Evolutionary conservation across 23 tunicate species (phyloP), one percentile per base, ranked within the genome.

Genomic region (Diplosoma virens): DNA sequence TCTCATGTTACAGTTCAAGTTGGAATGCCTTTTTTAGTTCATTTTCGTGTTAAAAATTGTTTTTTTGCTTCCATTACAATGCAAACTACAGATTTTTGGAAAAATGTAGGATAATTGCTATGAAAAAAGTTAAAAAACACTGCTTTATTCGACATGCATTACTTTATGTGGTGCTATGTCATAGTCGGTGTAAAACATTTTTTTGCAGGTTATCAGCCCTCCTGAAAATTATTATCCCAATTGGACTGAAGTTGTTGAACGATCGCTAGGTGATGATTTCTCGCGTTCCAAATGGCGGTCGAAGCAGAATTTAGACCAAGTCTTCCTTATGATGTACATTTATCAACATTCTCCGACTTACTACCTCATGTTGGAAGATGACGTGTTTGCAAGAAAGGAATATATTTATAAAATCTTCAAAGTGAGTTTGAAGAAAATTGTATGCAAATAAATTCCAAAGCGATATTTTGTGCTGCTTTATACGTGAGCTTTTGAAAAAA

Each of bases 301-400:
- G 1, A 84, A 84, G 58, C 89, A 84, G 37, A 84, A 84, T 63
- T 37, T 84, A 47, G 89, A 84, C 54, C 83, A 84, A 52, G 59
- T 84, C n/a, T 84, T 84, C 48, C 78, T 84, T 22, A 84, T 84
- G 89, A 84, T 84, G 89, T 77, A 84, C 29, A 55, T 67, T 0
- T 72, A 84, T 47, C 67, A 77, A 5, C 36, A 78, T 1, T 33
- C 63, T 1, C 82, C 89, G 0, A 34, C 36, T 0, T 84, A 77
- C 32, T 84, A 84, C 50, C 77, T 84, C 1, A 84, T 84, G 89
- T 32, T 84, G 71, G 89, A 84, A 41, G 89, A 84, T 68, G 89
- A 84, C 33, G 89, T 84, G 4, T 56, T 67, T 9, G 75, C 89
- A 54, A 77, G 47, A 11, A 66, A 47, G 1, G 71, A 48, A 3